Conservation (phyloP, 2,888 invertebrate genomes). For the Encarsia formosa region DNA sequence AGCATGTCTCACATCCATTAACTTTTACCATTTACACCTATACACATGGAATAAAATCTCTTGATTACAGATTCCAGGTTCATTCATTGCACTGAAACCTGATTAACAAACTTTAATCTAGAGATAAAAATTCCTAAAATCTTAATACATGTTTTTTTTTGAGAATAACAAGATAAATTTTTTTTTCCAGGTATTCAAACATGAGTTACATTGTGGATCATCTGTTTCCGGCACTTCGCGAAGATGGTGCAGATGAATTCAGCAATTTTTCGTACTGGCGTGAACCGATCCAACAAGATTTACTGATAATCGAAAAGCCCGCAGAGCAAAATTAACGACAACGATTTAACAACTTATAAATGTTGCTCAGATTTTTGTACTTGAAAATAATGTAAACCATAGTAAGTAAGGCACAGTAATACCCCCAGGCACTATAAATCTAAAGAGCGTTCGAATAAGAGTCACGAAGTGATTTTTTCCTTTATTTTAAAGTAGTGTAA, state of each 20-base stretch:
- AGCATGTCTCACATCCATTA: constrained; percentile 6
- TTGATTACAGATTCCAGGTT: constrained; percentile 1
- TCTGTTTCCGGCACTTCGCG: constrained; percentile 79
- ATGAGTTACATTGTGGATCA: constrained; percentile 94
- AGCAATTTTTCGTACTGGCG: constrained; percentile 92
- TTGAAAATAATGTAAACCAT: constrained; percentile 13
- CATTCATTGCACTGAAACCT: not conserved
- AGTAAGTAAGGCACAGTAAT: constrained; percentile 10
- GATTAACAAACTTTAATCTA: constrained; percentile 3
- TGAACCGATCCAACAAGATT: constrained; percentile 69
- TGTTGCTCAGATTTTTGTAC: constrained; percentile 18
- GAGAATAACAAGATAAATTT: not conserved
- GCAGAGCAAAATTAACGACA: constrained; percentile 19
- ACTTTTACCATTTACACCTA: constrained; percentile 2
- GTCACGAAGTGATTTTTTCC: too few species aligned
- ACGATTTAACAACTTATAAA: not conserved
- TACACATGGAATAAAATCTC: constrained; percentile 8
- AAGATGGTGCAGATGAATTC: constrained; percentile 66
- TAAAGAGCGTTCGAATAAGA: too few species aligned
- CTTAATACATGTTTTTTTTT: too few species aligned
- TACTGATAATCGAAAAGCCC: constrained; percentile 43
- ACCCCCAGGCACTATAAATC: too few species aligned
- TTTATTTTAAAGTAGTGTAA: too few species aligned
- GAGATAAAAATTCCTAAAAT: too few species aligned
- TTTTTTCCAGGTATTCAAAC: constrained; percentile 77